These are phyloP conservation scores for Amphilophus citrinellus DNA, from an alignment of 2,113 vertebrate genomes.

Conservation along the genomic window DNA sequence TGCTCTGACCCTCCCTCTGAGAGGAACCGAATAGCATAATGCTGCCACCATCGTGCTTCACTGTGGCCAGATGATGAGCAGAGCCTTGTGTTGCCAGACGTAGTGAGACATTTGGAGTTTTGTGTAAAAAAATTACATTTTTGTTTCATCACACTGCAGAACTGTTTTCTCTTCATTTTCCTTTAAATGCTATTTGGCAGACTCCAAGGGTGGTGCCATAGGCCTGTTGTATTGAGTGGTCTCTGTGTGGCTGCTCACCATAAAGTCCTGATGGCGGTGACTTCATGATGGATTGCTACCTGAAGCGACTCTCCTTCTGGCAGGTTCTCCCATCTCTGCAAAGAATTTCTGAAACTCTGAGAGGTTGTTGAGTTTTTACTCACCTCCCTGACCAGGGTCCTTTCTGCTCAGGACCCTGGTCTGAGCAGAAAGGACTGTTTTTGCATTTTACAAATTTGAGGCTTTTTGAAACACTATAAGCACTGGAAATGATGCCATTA, in stretches of 20 bases:
- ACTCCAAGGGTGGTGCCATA: not conserved
- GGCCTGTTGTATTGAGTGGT: not conserved
- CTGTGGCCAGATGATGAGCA: not conserved
- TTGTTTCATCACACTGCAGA: not conserved
- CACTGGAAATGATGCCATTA: not conserved
- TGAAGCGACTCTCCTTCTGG: not conserved
- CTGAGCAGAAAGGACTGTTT: not conserved
- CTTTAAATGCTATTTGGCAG: not conserved
- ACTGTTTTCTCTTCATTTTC: not conserved
- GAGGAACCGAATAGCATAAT: not conserved
- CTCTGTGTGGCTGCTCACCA: not conserved
- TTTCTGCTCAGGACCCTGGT: no score
- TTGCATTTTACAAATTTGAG: not conserved
- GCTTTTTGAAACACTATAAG: not conserved
- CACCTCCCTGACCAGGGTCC: no score
- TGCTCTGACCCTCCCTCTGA: not conserved
- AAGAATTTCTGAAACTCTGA: not conserved
- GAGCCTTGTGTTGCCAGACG: not conserved
- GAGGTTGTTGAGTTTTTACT: not conserved
- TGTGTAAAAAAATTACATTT: no score
- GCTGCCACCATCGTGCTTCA: not conserved
- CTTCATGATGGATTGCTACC: not conserved
- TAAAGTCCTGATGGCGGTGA: not conserved
- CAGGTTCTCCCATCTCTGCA: not conserved
- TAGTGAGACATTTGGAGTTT: not conserved